Conservation (phyloP, 2,113 vertebrate genomes). For the Alaudala cheleensis region DNA sequence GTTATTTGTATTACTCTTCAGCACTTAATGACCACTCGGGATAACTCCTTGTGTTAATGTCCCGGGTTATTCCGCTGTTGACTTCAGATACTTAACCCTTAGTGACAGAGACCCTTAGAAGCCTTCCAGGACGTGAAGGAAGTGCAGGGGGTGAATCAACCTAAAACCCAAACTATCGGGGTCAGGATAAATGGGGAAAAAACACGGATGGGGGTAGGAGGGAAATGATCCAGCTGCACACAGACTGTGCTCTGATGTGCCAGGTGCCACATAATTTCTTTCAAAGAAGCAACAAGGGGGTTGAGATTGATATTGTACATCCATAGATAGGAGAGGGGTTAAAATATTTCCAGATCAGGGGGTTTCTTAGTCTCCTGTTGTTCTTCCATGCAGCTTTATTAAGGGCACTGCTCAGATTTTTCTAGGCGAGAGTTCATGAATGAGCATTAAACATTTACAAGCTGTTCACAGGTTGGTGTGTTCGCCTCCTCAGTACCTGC, state of each 20-base stretch:
- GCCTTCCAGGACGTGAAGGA: not conserved
- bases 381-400: not conserved
- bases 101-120: not conserved
- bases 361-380: not conserved
- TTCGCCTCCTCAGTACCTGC: not conserved
- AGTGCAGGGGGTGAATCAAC: not conserved
- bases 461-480: not conserved
- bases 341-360: constrained; percentile 1
- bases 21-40: not conserved
- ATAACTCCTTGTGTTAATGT: not conserved
- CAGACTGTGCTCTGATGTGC: not conserved
- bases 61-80: not conserved
- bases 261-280: not conserved
- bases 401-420: not conserved
- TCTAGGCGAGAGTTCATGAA: not conserved
- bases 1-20: constrained; percentile 6
- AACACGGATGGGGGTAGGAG: fast-evolving
- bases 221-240: not conserved
- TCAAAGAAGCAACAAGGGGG: not conserved
- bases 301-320: not conserved
- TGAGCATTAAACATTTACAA: not conserved
- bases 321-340: not conserved
- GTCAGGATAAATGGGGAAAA: not conserved
- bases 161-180: not conserved
- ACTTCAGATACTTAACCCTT: not conserved